Evolutionary conservation across 1,140 invertebrate species (phyloP).

Genomic region (Aphelenchoides fujianensis): DNA sequence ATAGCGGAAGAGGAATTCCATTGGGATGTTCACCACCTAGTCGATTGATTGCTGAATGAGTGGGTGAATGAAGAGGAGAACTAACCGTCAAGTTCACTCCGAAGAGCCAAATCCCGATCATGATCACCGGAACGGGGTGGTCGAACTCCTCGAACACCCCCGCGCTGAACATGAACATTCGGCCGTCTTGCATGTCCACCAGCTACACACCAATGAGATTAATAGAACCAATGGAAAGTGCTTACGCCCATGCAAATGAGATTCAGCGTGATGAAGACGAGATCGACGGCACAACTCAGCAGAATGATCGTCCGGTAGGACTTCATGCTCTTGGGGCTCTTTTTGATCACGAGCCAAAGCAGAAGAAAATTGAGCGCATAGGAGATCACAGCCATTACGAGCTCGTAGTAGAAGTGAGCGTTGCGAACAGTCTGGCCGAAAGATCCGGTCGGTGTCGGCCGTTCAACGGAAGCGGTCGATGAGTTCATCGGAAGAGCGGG

Average conservation of each 20-base stretch:
- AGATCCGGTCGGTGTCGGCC: background rate
- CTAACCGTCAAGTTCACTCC: background rate
- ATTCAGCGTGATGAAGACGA: background rate
- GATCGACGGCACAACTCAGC: background rate
- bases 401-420: background rate
- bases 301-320: background rate
- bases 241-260: background rate
- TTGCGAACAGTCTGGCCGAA: background rate
- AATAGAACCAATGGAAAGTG: background rate
- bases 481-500: too few species aligned
- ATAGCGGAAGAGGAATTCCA: background rate
- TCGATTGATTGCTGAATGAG: too few species aligned
- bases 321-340: background rate
- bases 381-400: background rate
- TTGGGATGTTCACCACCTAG: background rate
- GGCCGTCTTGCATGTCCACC: background rate
- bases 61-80: too few species aligned
- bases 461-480: too few species aligned
- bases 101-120: background rate
- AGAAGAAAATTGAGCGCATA: background rate
- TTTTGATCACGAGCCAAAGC: background rate
- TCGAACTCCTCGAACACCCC: background rate
- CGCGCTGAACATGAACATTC: background rate
- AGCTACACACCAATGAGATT: too few species aligned
- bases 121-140: background rate